These are phyloP conservation scores for Cromileptes altivelis DNA, from an alignment of 2,113 vertebrate species.

Conservation along the genomic window DNA sequence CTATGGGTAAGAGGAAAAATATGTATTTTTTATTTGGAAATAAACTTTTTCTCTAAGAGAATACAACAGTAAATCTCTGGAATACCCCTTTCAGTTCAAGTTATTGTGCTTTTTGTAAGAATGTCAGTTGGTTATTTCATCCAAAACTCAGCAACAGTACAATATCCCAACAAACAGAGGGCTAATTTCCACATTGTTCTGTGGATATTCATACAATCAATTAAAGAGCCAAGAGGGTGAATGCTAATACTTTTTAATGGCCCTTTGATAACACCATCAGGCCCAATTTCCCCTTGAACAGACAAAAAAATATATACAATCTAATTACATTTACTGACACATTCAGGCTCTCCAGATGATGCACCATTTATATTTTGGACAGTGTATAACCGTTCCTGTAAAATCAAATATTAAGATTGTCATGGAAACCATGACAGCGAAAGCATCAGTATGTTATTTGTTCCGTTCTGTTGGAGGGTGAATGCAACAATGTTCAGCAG, in stretches of 20 bases:
- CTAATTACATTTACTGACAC: background rate
- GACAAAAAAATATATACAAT: background rate
- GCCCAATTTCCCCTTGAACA: background rate
- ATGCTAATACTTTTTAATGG: background rate
- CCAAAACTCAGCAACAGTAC: no score
- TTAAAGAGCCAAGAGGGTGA: background rate
- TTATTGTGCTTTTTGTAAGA: no score
- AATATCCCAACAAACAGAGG: no score
- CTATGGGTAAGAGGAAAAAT: no score
- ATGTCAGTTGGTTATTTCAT: no score
- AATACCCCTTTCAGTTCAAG: no score
- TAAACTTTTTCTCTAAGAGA: no score
- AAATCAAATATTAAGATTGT: background rate
- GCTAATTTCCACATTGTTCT: no score
- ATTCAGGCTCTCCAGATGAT: background rate
- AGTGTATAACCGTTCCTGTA: background rate
- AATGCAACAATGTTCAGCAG: conserved; percentile 2
- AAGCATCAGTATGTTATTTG: background rate
- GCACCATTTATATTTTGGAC: background rate
- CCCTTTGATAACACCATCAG: background rate
- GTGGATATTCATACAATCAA: no score
- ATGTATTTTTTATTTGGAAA: no score
- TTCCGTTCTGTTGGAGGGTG: background rate
- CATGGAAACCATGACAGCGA: background rate
- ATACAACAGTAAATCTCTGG: no score